Percentiles rank a stretch among this genome's conserved stretches.
These are phyloP conservation scores for Florisuga fusca DNA, from an alignment of 2,797 vertebrate species.

Conservation along the genomic window DNA sequence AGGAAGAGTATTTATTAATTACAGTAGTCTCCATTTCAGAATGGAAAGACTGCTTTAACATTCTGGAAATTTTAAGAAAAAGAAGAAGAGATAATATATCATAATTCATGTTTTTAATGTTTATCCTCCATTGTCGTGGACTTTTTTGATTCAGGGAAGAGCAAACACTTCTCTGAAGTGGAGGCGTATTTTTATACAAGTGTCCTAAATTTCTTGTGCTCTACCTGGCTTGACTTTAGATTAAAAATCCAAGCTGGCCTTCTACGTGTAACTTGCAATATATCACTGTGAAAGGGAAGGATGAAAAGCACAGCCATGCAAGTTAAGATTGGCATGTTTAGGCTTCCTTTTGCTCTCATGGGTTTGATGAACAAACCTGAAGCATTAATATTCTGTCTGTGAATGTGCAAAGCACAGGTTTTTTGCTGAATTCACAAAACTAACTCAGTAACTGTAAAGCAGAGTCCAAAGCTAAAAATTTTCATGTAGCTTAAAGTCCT, in stretches of 20 bases:
- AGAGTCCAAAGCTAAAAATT: neutral
- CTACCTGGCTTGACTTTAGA: neutral
- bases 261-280: neutral
- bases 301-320: slow-evolving; percentile 29
- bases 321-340: slow-evolving; percentile 48
- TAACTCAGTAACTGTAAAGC: neutral
- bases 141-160: neutral
- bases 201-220: neutral
- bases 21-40: neutral
- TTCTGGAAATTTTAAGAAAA: neutral
- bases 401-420: neutral
- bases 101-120: neutral
- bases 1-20: neutral
- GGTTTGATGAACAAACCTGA: neutral
- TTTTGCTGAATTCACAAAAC: slow-evolving; percentile 52
- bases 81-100: rapidly evolving
- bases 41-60: neutral
- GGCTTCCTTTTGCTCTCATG: slow-evolving; percentile 25
- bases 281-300: slow-evolving; percentile 11
- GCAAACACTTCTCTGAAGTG: neutral
- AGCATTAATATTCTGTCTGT: slow-evolving; percentile 50
- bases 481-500: neutral
- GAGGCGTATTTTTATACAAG: neutral
- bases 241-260: slow-evolving; percentile 25
- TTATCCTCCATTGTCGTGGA: neutral